phyloP scores from a whole-genome alignment of 2,113 vertebrate genomes.

The Montifringilla adamsi region DNA sequence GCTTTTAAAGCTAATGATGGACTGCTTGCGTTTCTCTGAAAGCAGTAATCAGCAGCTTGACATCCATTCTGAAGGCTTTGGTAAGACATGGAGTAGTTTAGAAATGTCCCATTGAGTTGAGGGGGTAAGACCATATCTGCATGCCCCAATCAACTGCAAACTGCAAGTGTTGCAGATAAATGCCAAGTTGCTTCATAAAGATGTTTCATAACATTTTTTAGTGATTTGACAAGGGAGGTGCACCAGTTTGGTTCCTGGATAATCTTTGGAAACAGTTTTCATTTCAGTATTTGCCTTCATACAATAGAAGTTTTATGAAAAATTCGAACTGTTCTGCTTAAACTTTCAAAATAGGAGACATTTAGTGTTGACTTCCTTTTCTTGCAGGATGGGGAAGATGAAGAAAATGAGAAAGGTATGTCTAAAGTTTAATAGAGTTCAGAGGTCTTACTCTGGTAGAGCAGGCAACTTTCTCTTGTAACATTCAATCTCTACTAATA shows the following conservation, averaged over 20 bases:
- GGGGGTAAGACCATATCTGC: background rate
- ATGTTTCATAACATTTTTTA: background rate
- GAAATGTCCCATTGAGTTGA: background rate
- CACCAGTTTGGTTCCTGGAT: background rate
- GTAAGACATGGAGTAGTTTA: background rate
- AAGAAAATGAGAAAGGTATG: constrained; percentile 96
- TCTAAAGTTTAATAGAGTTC: constrained; percentile 72
- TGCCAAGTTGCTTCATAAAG: background rate
- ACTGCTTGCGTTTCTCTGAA: background rate
- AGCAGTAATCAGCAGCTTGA: background rate
- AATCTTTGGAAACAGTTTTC: background rate
- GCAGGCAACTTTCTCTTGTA: constrained; percentile 43
- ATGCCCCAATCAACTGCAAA: background rate
- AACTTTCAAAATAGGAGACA: background rate
- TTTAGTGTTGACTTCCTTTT: constrained; percentile 72
- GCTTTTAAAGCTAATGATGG: background rate
- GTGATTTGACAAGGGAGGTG: background rate
- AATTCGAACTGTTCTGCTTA: background rate
- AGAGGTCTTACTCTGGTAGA: constrained; percentile 53
- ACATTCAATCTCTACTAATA: constrained; percentile 52
- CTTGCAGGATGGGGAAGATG: constrained; percentile 88
- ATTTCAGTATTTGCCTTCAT: background rate
- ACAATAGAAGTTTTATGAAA: background rate
- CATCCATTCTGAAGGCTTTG: background rate
- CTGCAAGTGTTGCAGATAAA: background rate